Conservation (phyloP, 2,888 invertebrate genomes). For the Frankliniella fusca region DNA sequence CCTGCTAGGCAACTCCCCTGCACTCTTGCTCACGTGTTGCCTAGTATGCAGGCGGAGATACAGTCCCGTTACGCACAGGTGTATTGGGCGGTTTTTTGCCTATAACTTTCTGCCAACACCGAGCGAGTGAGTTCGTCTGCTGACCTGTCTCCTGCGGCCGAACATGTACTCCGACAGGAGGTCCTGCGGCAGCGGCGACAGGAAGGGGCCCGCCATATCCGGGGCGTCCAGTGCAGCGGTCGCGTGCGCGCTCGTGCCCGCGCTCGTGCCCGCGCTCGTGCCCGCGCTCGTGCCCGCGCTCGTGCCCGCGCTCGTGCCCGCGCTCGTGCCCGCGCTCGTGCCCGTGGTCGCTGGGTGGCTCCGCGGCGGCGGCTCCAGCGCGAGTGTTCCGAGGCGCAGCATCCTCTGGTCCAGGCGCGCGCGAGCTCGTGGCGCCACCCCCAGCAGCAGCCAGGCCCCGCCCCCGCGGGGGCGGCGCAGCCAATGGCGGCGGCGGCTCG, state of each 20-base stretch:
- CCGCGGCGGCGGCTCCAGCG: neutral
- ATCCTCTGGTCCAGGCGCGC: neutral
- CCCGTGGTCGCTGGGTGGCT: neutral
- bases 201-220: slow-evolving; percentile 77
- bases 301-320: neutral
- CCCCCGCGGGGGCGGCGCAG: neutral
- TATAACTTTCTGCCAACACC: neutral
- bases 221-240: neutral
- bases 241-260: neutral
- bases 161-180: slow-evolving; percentile 91
- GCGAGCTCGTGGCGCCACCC: neutral
- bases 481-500: neutral
- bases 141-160: slow-evolving; percentile 68
- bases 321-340: neutral
- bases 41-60: too few species aligned
- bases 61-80: too few species aligned
- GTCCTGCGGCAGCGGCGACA: slow-evolving; percentile 80
- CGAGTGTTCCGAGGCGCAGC: neutral
- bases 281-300: neutral
- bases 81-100: neutral
- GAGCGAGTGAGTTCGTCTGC: neutral
- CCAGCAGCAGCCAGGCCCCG: neutral
- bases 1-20: too few species aligned
- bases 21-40: too few species aligned
- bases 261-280: neutral